phyloP scores from a whole-genome alignment of 23 tunicate species.

The Trididemnum clinides region DNA sequence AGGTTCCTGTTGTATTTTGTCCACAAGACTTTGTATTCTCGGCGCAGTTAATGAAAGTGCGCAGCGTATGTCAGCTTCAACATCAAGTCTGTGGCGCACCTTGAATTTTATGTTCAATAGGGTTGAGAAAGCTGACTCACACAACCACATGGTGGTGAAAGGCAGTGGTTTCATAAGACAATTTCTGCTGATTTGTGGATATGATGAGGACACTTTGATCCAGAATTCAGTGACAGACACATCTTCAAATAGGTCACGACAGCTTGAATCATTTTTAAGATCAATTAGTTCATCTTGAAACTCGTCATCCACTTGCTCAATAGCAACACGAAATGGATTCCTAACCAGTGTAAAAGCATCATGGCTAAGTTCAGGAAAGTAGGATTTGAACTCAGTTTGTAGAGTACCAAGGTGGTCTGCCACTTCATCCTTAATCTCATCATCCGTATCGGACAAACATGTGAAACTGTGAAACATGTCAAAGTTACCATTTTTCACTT shows the following conservation, averaged over 20 bases:
- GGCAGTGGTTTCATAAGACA: conserved; percentile 48
- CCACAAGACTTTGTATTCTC: conserved; percentile 53
- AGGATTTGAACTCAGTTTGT: too few relatives aligned
- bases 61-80: conserved; percentile 53
- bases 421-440: too few relatives aligned
- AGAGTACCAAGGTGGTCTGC: too few relatives aligned
- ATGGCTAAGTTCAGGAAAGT: too few relatives aligned
- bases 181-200: conserved; percentile 48
- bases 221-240: conserved; percentile 63
- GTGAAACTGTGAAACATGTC: too few relatives aligned
- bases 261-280: conserved; percentile 53
- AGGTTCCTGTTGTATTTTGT: too few relatives aligned
- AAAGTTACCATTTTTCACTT: too few relatives aligned
- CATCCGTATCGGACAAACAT: too few relatives aligned
- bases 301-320: conserved; percentile 64
- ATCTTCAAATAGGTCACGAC: conserved; percentile 68
- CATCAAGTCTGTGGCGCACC: conserved; percentile 44
- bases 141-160: conserved; percentile 52
- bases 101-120: conserved; percentile 40
- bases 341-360: too few relatives aligned
- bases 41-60: conserved; percentile 43
- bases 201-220: conserved; percentile 44
- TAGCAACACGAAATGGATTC: conserved; percentile 59
- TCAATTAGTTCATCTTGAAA: conserved; percentile 66
- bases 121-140: conserved; percentile 35